Conservation (phyloP, 2,113 vertebrate genomes). For the Anser cygnoides region DNA sequence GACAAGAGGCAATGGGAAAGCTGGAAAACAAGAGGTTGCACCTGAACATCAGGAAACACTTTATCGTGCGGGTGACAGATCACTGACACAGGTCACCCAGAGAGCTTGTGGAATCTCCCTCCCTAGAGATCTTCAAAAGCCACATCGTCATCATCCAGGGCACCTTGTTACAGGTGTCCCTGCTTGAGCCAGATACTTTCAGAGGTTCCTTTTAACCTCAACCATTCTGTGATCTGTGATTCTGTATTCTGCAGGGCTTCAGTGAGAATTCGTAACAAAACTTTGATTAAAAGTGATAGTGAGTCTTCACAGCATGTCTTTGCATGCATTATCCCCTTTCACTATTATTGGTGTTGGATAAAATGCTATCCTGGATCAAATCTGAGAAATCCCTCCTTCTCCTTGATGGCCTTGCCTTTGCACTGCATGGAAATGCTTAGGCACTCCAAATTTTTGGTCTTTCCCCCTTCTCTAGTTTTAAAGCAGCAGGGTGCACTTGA, state of each 20-base stretch:
- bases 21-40: neutral
- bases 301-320: neutral
- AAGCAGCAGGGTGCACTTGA: neutral
- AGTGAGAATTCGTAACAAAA: neutral
- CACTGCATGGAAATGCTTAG: neutral
- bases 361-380: neutral
- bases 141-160: neutral
- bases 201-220: neutral
- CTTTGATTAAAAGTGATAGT: neutral
- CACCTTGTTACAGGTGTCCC: neutral
- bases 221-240: neutral
- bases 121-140: neutral
- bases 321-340: neutral
- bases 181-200: neutral
- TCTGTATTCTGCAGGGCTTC: neutral
- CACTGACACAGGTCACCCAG: neutral
- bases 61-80: neutral
- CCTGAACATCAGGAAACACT: neutral
- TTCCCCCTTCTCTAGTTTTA: neutral
- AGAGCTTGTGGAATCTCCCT: neutral
- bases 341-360: neutral
- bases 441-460: neutral
- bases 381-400: neutral
- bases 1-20: neutral
- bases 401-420: neutral